Conservation (phyloP, 2,113 vertebrate species). For the Odontophorus gujanensis region DNA sequence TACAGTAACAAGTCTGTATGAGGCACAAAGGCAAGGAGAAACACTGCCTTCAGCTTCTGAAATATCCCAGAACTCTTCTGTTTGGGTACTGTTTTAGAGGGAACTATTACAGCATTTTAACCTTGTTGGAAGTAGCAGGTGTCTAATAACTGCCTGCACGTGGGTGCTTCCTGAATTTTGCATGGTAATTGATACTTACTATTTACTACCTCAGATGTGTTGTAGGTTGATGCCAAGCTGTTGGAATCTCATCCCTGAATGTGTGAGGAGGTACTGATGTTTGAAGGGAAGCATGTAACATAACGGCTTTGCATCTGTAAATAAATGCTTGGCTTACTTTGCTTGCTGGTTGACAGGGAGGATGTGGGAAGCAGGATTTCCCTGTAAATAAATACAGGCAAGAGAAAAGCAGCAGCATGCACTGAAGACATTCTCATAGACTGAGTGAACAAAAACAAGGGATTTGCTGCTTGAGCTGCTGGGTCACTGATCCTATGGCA, state of each 20-base stretch:
- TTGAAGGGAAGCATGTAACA: not conserved
- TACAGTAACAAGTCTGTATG: not conserved
- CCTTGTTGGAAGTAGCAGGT: not conserved
- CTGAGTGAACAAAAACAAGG: not conserved
- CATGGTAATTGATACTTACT: not conserved
- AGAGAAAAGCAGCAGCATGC: not conserved
- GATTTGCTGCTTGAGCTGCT: not conserved
- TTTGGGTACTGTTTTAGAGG: not conserved
- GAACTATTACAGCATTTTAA: not conserved
- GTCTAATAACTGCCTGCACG: fast-evolving
- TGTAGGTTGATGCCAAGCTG: not conserved
- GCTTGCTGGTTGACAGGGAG: not conserved
- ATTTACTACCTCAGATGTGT: not conserved
- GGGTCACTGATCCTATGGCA: not conserved
- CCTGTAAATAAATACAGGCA: not conserved
- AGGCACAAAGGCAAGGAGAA: not conserved
- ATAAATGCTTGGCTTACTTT: not conserved
- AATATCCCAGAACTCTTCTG: not conserved
- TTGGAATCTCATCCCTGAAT: not conserved
- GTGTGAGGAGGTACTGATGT: not conserved
- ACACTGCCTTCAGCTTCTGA: not conserved
- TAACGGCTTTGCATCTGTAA: not conserved
- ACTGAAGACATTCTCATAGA: not conserved
- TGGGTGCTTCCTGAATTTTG: not conserved
- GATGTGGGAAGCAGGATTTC: not conserved